Evolutionary conservation across 2,797 vertebrate genomes (phyloP).

Genomic region (Chiloscyllium punctatum): DNA sequence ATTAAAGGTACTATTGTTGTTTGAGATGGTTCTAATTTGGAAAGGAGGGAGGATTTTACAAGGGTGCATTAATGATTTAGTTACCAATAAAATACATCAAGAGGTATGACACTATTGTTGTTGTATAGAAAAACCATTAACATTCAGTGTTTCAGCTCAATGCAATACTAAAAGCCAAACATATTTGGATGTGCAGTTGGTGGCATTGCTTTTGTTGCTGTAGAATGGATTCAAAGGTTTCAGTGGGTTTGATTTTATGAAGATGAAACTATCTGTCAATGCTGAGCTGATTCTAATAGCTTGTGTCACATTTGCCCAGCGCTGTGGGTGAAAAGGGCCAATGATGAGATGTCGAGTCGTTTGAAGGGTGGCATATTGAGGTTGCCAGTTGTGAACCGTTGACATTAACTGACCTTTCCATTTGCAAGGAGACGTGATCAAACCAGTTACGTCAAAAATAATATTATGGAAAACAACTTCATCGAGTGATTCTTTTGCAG

Average conservation of each 20-base stretch:
- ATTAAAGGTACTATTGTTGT: too few species aligned
- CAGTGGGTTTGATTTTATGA: background rate
- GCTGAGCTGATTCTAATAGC: background rate
- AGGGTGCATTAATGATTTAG: background rate
- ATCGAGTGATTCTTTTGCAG: background rate
- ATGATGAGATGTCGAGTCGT: background rate
- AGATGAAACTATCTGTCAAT: background rate
- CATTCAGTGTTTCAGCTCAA: background rate
- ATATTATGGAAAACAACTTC: background rate
- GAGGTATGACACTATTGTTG: background rate
- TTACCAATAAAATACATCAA: background rate
- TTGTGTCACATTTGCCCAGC: background rate
- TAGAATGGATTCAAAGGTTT: background rate
- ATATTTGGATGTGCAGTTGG: background rate
- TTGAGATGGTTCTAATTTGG: background rate
- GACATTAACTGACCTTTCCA: background rate
- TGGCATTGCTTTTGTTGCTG: background rate
- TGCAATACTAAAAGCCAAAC: background rate
- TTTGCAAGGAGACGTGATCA: background rate
- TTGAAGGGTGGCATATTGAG: slow-evolving; percentile 20
- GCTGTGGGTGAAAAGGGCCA: background rate
- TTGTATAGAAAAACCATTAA: background rate
- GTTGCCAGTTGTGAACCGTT: background rate
- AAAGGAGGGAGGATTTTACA: background rate
- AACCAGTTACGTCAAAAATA: background rate